phyloP scores from a whole-genome alignment of 2,888 invertebrate genomes.

The Proisotoma minuta region DNA sequence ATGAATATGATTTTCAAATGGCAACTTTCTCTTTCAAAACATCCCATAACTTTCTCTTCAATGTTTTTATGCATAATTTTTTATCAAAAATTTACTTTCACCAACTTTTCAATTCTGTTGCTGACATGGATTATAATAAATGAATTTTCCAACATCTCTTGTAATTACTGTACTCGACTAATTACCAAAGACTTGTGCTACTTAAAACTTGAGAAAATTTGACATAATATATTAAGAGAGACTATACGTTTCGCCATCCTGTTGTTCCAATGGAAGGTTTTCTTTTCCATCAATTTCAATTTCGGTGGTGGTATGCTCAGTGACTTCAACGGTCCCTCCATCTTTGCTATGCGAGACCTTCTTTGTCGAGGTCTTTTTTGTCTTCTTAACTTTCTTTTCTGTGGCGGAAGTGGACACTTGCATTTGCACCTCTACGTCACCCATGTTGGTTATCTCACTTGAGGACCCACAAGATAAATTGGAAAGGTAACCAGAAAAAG shows the following conservation, averaged over 20 bases:
- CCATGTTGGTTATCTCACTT: slow-evolving; percentile 58
- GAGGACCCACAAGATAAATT: background rate
- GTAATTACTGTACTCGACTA: too few relatives aligned
- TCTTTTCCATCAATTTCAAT: slow-evolving; percentile 47
- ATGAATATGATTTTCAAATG: too few relatives aligned
- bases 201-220: too few relatives aligned
- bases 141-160: too few relatives aligned
- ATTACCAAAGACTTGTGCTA: too few relatives aligned
- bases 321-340: slow-evolving; percentile 61
- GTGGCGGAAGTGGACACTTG: slow-evolving; percentile 63
- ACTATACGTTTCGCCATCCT: slow-evolving; percentile 45
- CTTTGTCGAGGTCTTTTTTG: slow-evolving; percentile 71
- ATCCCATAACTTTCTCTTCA: too few relatives aligned
- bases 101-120: too few relatives aligned
- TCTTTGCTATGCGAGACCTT: slow-evolving; percentile 61
- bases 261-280: slow-evolving; percentile 25
- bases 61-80: too few relatives aligned
- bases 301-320: slow-evolving; percentile 60
- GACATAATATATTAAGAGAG: background rate
- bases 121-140: too few relatives aligned
- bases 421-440: slow-evolving; percentile 84
- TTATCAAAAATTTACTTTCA: too few relatives aligned
- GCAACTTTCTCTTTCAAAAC: too few relatives aligned
- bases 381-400: slow-evolving; percentile 80
- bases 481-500: background rate